Base-by-base conservation (phyloP, 1,140 invertebrate genomes). In the Trachymyrmex cornetzi region DNA sequence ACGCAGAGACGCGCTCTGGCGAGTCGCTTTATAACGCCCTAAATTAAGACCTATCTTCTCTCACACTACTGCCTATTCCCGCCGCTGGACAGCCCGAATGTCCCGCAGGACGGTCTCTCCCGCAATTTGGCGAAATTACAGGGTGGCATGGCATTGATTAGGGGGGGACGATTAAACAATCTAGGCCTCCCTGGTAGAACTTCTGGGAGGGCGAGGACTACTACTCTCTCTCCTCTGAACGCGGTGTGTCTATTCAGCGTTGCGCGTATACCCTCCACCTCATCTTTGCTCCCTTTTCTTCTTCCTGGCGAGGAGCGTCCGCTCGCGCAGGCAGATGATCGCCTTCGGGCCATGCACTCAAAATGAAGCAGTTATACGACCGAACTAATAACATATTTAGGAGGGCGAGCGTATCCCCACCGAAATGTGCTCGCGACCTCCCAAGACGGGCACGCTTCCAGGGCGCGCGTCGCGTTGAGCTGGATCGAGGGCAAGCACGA, bases 371-470 rank as follows among this genome's bases (percentile, higher is more conserved):
- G 94, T 95, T 94, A 95, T 94, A 95, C 93, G 93, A 94, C 92
- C 93, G 91, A 93, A 92, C 93, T 95, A 95, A 95, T 95, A 95
- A 95, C 94, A 95, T 95, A 95, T 95, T 95, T 95, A 94, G 93
- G 92, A 90, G 88, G 82, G 90, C 79, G 87, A 89, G 87, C 90
- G 90, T 91, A 89, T 89, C 92, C 87, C 90, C 91, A 86, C 88
- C 77, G 86, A 77, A 88, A 81, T 87, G 88, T 77, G 86, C 90
- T 74, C 93, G 91, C 94, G 94, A 94, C 94, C 94, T 94, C 94
- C 94, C 94, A 94, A 94, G 94, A 93, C 93, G 90, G 94, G 91
- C 94, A 94, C 94, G 94, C 94, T 94, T 90, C 89, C 66, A 61
- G 77, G 64, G 61, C 44, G 66, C 53, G 63, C 80, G 55, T 34